phyloP scores from a whole-genome alignment of 2,888 invertebrate species.

The Limnephilus rhombicus region DNA sequence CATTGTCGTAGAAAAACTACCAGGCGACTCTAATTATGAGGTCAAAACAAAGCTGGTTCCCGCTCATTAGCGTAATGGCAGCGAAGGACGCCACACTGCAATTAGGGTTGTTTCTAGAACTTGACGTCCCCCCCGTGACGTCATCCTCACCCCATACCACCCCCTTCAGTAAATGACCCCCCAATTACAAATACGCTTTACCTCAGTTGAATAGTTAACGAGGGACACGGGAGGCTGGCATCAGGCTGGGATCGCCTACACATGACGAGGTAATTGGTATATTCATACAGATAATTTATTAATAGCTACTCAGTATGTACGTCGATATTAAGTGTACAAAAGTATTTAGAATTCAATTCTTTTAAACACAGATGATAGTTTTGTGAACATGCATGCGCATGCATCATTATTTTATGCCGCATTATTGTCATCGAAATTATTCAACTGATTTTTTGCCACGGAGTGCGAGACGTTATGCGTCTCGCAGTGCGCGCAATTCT shows the following conservation, averaged over 20 bases:
- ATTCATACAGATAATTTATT: neutral
- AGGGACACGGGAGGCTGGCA: neutral
- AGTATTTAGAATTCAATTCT: neutral
- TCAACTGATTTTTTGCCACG: too few species aligned
- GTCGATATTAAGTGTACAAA: neutral
- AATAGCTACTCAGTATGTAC: neutral
- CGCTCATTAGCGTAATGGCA: conserved; percentile 63
- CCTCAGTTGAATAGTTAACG: conserved; percentile 35
- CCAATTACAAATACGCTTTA: conserved; percentile 35
- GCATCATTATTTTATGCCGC: too few species aligned
- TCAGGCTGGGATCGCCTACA: neutral
- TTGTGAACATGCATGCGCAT: neutral
- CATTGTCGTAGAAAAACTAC: neutral
- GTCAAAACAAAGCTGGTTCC: conserved; percentile 46
- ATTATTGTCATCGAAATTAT: too few species aligned
- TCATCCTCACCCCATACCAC: neutral
- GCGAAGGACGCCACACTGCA: conserved; percentile 53
- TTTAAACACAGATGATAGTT: neutral
- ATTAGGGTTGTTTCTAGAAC: conserved; percentile 61
- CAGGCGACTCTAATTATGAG: conserved; percentile 5
- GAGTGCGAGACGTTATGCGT: too few species aligned
- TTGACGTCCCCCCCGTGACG: conserved; percentile 29
- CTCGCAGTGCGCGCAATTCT: too few species aligned
- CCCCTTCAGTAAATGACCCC: conserved; percentile 15
- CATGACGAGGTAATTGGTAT: conserved; percentile 5